phyloP scores from a whole-genome alignment of 2,113 vertebrate species.

The Brachypteracias leptosomus region DNA sequence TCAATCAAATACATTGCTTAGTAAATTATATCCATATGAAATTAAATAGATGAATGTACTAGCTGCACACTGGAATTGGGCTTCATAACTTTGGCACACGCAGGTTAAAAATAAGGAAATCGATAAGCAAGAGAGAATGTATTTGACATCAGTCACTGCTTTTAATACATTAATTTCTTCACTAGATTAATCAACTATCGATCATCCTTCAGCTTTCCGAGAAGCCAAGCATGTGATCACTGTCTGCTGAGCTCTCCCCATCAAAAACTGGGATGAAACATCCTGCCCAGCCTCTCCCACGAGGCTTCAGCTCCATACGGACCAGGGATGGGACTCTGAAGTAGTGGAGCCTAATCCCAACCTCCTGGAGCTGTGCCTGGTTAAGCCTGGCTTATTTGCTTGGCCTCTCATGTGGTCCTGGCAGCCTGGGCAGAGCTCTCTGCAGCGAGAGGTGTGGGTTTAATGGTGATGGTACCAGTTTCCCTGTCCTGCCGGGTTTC shows the following conservation, averaged over 20 bases:
- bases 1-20: conserved; percentile 59
- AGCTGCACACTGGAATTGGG: neutral
- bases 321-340: fast-evolving
- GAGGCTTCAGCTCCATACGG: fast-evolving
- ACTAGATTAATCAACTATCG: conserved; percentile 72
- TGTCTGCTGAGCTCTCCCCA: neutral
- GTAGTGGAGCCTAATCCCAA: fast-evolving
- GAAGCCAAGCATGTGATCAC: neutral
- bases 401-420: neutral
- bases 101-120: conserved; percentile 59
- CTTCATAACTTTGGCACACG: conserved; percentile 29
- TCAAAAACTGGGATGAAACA: neutral
- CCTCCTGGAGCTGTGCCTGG: neutral
- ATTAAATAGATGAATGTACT: conserved; percentile 68
- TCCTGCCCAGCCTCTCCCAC: neutral
- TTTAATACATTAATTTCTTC: conserved; percentile 74
- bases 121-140: conserved; percentile 62
- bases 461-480: fast-evolving
- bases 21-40: conserved; percentile 69
- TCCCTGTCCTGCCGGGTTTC: neutral
- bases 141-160: conserved; percentile 68
- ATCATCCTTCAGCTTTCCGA: conserved; percentile 62
- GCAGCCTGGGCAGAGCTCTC: neutral
- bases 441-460: neutral
- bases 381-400: neutral